Base-by-base conservation (phyloP, 2,888 invertebrate species). In the Bembecia ichneumoniformis region DNA sequence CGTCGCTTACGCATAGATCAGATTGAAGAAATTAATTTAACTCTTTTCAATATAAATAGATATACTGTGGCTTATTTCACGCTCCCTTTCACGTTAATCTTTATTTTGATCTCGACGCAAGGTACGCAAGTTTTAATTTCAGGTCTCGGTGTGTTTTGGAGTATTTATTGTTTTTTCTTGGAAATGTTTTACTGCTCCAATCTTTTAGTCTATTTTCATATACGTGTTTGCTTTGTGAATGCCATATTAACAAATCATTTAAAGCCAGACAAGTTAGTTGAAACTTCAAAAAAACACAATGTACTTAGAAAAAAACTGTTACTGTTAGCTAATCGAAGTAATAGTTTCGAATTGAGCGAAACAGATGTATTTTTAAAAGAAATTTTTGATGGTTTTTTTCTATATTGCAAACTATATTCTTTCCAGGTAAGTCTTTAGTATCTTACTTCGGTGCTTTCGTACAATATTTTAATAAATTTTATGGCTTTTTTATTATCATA, bases 351-450 rank as follows among this genome's bases (percentile, higher is more conserved):
- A 13, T 50, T 50, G 11, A 58, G 57, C 20, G 57, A 58, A 16
- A 59, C 58, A 4, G 61, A 64, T 40, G 7, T 58, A 9, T 68
- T 62, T 55, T 47, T 71, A 7, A 59, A 59, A 49, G 58, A 59
- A 14, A 55, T 69, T 50, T 59, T 68, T 40, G 51, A 55, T 20
- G 57, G 55, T 7, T 61, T 66, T 48, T 47, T 46, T 40, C 49
- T 46, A 4, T 68, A 62, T 57, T 62, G 61, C 52, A 49, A 52
- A 9, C 49, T 64, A 11, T 66, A 64, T 49, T 53, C 51, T 28
- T 61, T 58, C 49, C 60, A 64, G 59, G 65, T 63, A 47, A 51
- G 49, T 48, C 5, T 20, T 2, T 2, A n/a, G n/a, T 36, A n/a
- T 1, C 36, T 36, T n/a, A 11, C 4, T 5, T 36, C 13, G 11